These are phyloP conservation scores for Dicyrtomina minuta DNA, from an alignment of 2,888 invertebrate genomes.

Conservation along the genomic window DNA sequence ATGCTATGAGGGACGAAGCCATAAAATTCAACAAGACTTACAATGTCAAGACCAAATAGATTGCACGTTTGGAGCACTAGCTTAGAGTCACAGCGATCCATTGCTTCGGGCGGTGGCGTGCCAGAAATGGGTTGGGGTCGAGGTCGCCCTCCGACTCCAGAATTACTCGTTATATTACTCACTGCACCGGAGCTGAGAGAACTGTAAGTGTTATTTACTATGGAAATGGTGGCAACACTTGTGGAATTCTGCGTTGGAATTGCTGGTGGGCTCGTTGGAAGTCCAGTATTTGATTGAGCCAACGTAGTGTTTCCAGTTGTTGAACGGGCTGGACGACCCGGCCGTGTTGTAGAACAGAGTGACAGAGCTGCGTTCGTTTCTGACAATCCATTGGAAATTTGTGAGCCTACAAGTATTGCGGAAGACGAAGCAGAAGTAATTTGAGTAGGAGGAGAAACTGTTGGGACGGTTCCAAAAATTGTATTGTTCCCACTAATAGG, in stretches of 20 bases:
- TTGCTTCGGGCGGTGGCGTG: conserved; percentile 74
- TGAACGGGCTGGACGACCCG: conserved; percentile 54
- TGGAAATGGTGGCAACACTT: conserved; percentile 30
- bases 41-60: conserved; percentile 84
- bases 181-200: conserved; percentile 35
- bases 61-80: conserved; percentile 88
- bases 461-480: no score
- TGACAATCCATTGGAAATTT: no score
- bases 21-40: conserved; percentile 59
- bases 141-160: conserved; percentile 62
- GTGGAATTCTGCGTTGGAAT: conserved; percentile 28
- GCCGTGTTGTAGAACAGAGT: no score
- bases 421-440: no score
- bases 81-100: conserved; percentile 83
- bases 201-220: conserved; percentile 19
- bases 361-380: background rate
- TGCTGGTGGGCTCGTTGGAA: conserved; percentile 18
- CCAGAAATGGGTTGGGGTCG: conserved; percentile 88
- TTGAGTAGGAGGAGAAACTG: background rate
- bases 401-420: no score
- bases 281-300: conserved; percentile 5
- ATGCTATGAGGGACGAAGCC: no score
- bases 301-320: conserved; percentile 41
- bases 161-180: conserved; percentile 36
- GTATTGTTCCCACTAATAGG: no score